A percentile compares a stretch with the other conserved stretches of the same genome.
These are phyloP conservation scores for Thalassoma bifasciatum DNA, from an alignment of 2,113 vertebrate species.

Conservation along the genomic window DNA sequence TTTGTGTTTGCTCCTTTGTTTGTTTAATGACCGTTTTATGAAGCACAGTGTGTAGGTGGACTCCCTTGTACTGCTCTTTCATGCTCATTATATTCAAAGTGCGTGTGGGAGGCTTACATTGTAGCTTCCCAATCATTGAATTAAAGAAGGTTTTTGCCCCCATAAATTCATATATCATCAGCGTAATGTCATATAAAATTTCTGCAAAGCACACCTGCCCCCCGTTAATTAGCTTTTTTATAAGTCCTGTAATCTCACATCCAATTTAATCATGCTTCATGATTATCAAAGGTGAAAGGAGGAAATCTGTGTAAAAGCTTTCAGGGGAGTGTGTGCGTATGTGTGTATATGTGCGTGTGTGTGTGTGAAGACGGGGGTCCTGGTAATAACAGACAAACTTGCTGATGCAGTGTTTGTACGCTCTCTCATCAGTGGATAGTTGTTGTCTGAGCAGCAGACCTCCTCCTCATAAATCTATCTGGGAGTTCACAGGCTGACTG, in stretches of 20 bases:
- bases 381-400: conserved; percentile 57
- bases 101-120: conserved; percentile 56
- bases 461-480: conserved; percentile 52
- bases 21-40: conserved; percentile 58
- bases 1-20: conserved; percentile 51
- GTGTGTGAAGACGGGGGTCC: background rate
- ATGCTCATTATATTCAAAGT: conserved; percentile 56
- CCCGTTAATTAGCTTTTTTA: conserved; percentile 66
- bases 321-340: conserved; percentile 21
- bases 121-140: conserved; percentile 54
- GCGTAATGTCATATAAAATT: conserved; percentile 61
- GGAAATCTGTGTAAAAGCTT: conserved; percentile 57
- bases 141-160: conserved; percentile 48
- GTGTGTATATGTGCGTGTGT: conserved; percentile 3
- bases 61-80: conserved; percentile 34
- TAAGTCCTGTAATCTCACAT: conserved; percentile 58
- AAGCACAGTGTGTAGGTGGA: conserved; percentile 56
- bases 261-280: conserved; percentile 70
- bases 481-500: conserved; percentile 23
- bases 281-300: conserved; percentile 51
- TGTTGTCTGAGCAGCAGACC: conserved; percentile 48
- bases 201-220: conserved; percentile 60
- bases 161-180: conserved; percentile 65
- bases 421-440: conserved; percentile 47
- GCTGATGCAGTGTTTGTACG: conserved; percentile 64